Base-by-base conservation (phyloP, 2,888 invertebrate genomes). In the Sympetrum striolatum region DNA sequence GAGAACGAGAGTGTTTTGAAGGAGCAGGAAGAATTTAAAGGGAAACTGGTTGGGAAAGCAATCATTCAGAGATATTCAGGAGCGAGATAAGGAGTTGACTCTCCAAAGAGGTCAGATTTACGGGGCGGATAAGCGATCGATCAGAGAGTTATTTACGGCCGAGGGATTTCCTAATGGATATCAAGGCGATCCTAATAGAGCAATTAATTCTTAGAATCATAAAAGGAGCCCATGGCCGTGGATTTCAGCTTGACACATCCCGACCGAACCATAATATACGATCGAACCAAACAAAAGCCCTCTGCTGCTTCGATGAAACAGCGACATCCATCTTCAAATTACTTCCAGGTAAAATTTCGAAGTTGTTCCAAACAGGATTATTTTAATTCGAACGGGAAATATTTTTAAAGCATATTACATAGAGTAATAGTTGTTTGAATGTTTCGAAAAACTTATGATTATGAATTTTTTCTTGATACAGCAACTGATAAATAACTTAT, bases 171-270 rank as follows among this genome's bases (percentile, higher is more conserved):
- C 81, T 81, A 80, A 35, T 44, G 81, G 37, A 81, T 12, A 15
- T 35, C 48, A 44, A n/a, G 48, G 37, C n/a, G 35, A 10, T 31
- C 39, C 48, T 80, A 80, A 80, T 35, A n/a, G 80, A 80, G n/a
- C 35, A 80, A 35, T 80, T 80, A 80, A 80, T 80, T 35, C 37
- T 80, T 44, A 39, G 53, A 80, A 22, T 80, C 79, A 90, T 80
- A n/a, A 25, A 31, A 44, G 79, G 25, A 80, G 80, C 53, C 81
- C 90, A 90, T 53, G 90, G 64, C 82, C 90, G 35, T 73, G 86
- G 64, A 25, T 80, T 90, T 90, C 81, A 79, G 80, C 90, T 53
- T 79, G 81, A 86, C 73, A 79, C 90, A 90, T 90, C 90, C 90
- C 80, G 86, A 80, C 90, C 80, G 86, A 80, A 58, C 81, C 60